Percentiles rank a stretch among this genome's conserved stretches.
These are phyloP conservation scores for Apeira syringaria DNA, from an alignment of 2,888 invertebrate genomes.

Conservation along the genomic window DNA sequence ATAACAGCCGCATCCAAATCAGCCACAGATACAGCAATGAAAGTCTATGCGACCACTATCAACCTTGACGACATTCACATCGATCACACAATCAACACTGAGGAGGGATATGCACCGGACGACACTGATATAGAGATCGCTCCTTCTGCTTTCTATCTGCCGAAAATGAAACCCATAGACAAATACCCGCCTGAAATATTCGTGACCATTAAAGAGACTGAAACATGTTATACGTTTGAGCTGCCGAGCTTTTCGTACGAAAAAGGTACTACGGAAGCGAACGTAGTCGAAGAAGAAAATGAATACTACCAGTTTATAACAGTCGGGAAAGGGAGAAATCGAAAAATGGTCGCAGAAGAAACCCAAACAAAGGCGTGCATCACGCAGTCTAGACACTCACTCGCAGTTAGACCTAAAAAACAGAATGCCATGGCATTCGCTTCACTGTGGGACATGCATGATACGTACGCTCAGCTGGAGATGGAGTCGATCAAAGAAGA, in stretches of 20 bases:
- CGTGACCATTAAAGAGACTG: slow-evolving; percentile 86
- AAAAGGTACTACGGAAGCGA: slow-evolving; percentile 83
- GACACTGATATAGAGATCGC: slow-evolving; percentile 55
- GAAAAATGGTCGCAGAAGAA: slow-evolving; percentile 86
- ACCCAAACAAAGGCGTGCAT: slow-evolving; percentile 86
- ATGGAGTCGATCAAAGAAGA: slow-evolving; percentile 46
- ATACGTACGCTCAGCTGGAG: slow-evolving; percentile 84
- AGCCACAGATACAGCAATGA: slow-evolving; percentile 51
- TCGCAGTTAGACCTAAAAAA: slow-evolving; percentile 79
- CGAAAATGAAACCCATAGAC: slow-evolving; percentile 52
- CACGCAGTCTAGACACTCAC: slow-evolving; percentile 86
- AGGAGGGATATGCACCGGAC: slow-evolving; percentile 51
- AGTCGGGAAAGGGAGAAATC: slow-evolving; percentile 86
- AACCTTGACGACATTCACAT: slow-evolving; percentile 79
- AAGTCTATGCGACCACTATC: slow-evolving; percentile 73
- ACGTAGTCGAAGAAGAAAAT: slow-evolving; percentile 84
- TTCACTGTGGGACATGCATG: slow-evolving; percentile 91
- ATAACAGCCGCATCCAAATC: slow-evolving; percentile 29
- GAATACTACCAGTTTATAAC: slow-evolving; percentile 87
- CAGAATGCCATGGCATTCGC: slow-evolving; percentile 86
- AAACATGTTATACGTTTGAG: slow-evolving; percentile 85
- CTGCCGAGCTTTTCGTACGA: slow-evolving; percentile 85
- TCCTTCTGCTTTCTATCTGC: slow-evolving; percentile 70
- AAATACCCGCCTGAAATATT: slow-evolving; percentile 83
- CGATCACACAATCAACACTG: slow-evolving; percentile 74